Conservation (phyloP, 2,888 invertebrate genomes). For the Polia nebulosa region DNA sequence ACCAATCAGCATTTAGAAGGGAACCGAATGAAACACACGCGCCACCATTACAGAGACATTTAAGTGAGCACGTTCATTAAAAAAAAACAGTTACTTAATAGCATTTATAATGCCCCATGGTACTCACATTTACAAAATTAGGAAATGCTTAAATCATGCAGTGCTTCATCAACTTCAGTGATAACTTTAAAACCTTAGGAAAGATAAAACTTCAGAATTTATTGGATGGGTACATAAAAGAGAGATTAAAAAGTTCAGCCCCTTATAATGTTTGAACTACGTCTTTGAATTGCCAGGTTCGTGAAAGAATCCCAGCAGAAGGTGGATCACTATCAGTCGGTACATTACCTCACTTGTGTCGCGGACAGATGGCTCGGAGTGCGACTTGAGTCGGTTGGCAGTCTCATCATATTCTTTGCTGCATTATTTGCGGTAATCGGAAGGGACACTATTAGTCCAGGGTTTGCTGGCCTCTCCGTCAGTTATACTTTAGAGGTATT, state of each 20-base stretch:
- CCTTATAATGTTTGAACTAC: neutral
- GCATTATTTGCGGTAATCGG: constrained; percentile 97
- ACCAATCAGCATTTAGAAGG: too few species aligned
- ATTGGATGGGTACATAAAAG: constrained; percentile 87
- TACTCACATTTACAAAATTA: too few species aligned
- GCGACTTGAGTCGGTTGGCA: constrained; percentile 98
- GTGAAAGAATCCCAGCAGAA: constrained; percentile 96
- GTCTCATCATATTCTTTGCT: constrained; percentile 98
- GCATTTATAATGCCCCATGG: too few species aligned
- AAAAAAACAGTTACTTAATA: too few species aligned
- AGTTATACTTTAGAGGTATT: constrained; percentile 96
- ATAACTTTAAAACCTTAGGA: too few species aligned
- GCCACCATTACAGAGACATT: too few species aligned
- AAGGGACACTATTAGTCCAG: constrained; percentile 93
- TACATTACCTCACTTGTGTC: constrained; percentile 97
- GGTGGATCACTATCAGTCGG: constrained; percentile 98
- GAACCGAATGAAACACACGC: too few species aligned
- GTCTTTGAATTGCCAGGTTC: constrained; percentile 91
- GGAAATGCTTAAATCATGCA: too few species aligned
- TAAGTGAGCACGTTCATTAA: too few species aligned
- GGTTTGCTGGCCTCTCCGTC: constrained; percentile 96
- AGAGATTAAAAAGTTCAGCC: neutral
- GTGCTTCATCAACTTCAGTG: too few species aligned
- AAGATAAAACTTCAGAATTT: too few species aligned
- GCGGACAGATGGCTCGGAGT: constrained; percentile 99